Base-by-base conservation (phyloP, 2,888 invertebrate species). In the Eupeodes luniger region DNA sequence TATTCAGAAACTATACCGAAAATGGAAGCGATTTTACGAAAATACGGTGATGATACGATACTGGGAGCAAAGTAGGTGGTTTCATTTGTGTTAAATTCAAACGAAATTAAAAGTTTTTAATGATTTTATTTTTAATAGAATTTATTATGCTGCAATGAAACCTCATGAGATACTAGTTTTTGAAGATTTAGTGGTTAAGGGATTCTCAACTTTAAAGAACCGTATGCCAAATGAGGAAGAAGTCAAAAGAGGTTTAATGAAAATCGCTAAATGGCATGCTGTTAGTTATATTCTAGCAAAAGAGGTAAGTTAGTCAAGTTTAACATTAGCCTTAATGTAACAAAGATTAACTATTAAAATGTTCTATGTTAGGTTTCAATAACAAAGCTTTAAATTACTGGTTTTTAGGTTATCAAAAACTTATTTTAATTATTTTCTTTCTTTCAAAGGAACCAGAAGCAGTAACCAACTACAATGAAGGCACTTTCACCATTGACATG, bases 191-290 rank as follows among this genome's bases (percentile, higher is more conserved):
- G 61, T n/a, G 1, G 81, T 57, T 4, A 84, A 84, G 14, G 88
- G 84, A 75, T 88, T 64, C 53, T 10, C 70, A 51, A 44, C 84
- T 4, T 6, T 84, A 6, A 77, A 90, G 70, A 69, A 81, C 36
- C 90, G 90, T 59, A 61, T 19, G 11, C 72, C 85, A 6, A 89
- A 70, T 0, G 70, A 90, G 51, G 74, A 89, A 47, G 90, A 91
- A 81, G 59, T 90, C 9, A 81, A 90, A 78, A 72, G 83, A n/a
- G 89, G 67, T 6, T 89, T 89, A 81, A 80, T 89, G 67, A 92
- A 89, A 88, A 40, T 92, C 53, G 91, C 91, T 14, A 92, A 92
- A 64, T 90, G 90, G 85, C 92, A 92, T 77, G 92, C 91, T 49
- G 89, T 89, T 36, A 90, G 90, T 75, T 90, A 89, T 34, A 90